Evolutionary conservation across 2,888 invertebrate species (phyloP).

Genomic region (Lymantria monacha): DNA sequence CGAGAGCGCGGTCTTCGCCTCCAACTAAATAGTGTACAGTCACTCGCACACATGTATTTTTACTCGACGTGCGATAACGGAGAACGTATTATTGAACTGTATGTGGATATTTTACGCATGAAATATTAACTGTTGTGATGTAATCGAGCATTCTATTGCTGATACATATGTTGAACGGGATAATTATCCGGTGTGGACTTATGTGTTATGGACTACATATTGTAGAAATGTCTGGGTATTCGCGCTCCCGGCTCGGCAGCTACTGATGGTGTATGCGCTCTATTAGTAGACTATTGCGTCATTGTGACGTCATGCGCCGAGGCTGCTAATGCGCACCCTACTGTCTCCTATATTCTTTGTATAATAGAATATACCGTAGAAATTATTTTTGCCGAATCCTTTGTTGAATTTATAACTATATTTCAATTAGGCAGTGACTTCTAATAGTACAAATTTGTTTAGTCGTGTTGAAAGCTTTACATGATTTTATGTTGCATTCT

Average conservation of each 20-base stretch:
- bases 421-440: constrained; percentile 43
- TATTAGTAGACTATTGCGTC: no score
- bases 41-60: neutral
- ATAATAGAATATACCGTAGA: constrained; percentile 27
- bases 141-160: neutral
- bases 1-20: constrained; percentile 1
- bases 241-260: no score
- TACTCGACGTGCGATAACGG: neutral
- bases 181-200: no score
- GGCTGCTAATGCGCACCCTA: neutral
- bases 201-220: no score
- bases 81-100: neutral
- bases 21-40: neutral
- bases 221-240: no score
- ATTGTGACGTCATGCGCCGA: no score
- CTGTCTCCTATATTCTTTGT: constrained; percentile 25
- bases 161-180: no score
- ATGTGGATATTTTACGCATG: neutral
- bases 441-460: constrained; percentile 73
- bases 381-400: constrained; percentile 24
- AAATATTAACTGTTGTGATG: neutral
- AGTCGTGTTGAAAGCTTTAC: constrained; percentile 60
- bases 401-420: constrained; percentile 27
- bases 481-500: constrained; percentile 47
- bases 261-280: no score